Conservation (phyloP, 2,888 invertebrate species). For the Gymnocheta viridis region DNA sequence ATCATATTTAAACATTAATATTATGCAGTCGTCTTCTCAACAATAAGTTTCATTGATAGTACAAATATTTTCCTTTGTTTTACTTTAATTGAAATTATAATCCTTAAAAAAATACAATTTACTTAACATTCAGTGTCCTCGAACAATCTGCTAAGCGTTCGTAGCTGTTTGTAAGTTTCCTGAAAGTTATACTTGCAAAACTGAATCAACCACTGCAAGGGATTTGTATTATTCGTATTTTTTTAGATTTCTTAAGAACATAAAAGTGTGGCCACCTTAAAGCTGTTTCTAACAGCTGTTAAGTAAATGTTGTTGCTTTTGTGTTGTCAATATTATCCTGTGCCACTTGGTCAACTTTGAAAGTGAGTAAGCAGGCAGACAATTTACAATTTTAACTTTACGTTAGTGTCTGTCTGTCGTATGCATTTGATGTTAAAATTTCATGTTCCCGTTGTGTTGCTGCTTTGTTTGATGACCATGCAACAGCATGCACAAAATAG, state of each 20-base stretch:
- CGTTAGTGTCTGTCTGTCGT: slow-evolving; percentile 6
- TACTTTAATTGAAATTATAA: too few species aligned
- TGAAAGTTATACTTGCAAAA: too few species aligned
- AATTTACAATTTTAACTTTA: slow-evolving; percentile 48
- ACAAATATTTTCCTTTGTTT: too few species aligned
- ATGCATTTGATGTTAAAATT: slow-evolving; percentile 64
- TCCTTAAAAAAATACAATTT: too few species aligned
- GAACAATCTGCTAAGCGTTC: too few species aligned
- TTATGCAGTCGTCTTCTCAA: too few species aligned
- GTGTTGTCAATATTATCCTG: slow-evolving; percentile 25
- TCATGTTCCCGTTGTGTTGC: slow-evolving; percentile 55
- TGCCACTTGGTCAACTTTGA: not conserved
- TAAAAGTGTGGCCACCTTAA: slow-evolving; percentile 41
- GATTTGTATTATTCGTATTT: too few species aligned
- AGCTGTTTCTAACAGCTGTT: slow-evolving; percentile 53
- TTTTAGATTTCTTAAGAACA: not conserved
- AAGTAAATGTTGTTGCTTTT: slow-evolving; percentile 27
- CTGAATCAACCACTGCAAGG: too few species aligned
- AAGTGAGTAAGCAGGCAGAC: slow-evolving; percentile 14
- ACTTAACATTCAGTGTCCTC: too few species aligned
- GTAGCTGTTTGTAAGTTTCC: too few species aligned
- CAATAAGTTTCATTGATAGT: too few species aligned
- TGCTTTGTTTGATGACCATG: slow-evolving; percentile 65
- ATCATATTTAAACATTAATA: too few species aligned
- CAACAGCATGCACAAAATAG: slow-evolving; percentile 69